Percentiles rank a stretch among this genome's conserved stretches.
Evolutionary conservation across 64 coral and sea anemone species (phyloP).

Genomic region (Catalaphyllia jardinei): DNA sequence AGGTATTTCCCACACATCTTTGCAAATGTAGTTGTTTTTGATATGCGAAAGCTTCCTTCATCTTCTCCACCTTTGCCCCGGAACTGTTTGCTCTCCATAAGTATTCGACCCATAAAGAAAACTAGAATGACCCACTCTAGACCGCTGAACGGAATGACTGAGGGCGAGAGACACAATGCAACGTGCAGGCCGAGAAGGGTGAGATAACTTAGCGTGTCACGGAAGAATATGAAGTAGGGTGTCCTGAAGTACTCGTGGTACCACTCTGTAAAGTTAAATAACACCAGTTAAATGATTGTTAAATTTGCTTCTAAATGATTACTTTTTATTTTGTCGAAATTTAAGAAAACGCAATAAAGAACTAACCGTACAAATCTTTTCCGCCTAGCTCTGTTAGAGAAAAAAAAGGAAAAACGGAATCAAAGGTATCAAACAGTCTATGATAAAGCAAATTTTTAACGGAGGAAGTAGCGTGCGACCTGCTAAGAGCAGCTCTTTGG

Average conservation of each 20-base stretch:
- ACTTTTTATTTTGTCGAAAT: too few relatives aligned
- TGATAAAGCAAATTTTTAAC: too few relatives aligned
- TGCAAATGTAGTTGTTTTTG: too few relatives aligned
- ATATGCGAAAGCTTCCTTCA: not conserved
- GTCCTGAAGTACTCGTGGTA: slow-evolving; percentile 23
- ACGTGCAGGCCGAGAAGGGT: slow-evolving; percentile 11
- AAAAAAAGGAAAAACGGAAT: not conserved
- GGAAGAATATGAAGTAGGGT: slow-evolving; percentile 29
- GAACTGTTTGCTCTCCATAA: not conserved
- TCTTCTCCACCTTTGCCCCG: not conserved
- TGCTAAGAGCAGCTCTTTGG: too few relatives aligned
- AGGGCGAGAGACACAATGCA: not conserved
- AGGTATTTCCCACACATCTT: too few relatives aligned
- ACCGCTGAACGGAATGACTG: not conserved
- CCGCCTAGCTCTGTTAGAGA: not conserved
- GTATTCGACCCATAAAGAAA: slow-evolving; percentile 6
- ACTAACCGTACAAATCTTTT: not conserved
- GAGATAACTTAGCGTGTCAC: slow-evolving; percentile 23
- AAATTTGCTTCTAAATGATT: too few relatives aligned
- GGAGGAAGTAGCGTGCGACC: too few relatives aligned
- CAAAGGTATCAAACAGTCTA: too few relatives aligned
- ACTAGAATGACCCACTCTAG: slow-evolving; percentile 15
- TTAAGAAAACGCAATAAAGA: too few relatives aligned
- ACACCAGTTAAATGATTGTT: too few relatives aligned
- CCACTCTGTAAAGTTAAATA: not conserved